Evolutionary conservation across 53 echinoderm and acorn worm genomes (phyloP).

Genomic region (Echinometra lucunter): DNA sequence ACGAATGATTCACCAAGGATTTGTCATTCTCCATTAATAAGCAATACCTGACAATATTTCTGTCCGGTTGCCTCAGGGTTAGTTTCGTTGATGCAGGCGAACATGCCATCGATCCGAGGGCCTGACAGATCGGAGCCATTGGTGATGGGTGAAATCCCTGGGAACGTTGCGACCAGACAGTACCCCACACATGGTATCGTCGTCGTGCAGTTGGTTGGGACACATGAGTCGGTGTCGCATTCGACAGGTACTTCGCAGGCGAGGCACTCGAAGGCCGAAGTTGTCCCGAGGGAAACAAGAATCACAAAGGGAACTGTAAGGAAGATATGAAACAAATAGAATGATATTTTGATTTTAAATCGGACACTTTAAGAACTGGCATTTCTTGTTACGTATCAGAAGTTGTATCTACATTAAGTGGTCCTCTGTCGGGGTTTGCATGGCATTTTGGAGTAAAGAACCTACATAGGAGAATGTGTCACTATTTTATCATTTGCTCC

Average conservation of each 20-base stretch:
- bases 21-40: not conserved
- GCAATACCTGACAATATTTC: constrained; percentile 50
- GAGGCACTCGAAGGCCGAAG: constrained; percentile 30
- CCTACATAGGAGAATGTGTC: no score
- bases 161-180: constrained; percentile 34
- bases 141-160: not conserved
- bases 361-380: no score
- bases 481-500: no score
- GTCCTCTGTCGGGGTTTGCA: no score
- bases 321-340: not conserved
- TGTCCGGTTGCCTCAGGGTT: not conserved
- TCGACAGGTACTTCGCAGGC: constrained; percentile 47
- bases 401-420: no score
- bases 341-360: not conserved
- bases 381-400: no score
- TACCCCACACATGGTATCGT: not conserved
- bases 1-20: not conserved
- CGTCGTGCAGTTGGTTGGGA: constrained; percentile 7
- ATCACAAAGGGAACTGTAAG: constrained; percentile 29
- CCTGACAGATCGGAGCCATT: not conserved
- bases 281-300: not conserved
- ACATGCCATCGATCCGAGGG: not conserved
- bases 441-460: no score
- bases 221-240: constrained; percentile 49
- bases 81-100: constrained; percentile 32